Conservation (phyloP, 2,888 invertebrate species). For the Athalia circularis region DNA sequence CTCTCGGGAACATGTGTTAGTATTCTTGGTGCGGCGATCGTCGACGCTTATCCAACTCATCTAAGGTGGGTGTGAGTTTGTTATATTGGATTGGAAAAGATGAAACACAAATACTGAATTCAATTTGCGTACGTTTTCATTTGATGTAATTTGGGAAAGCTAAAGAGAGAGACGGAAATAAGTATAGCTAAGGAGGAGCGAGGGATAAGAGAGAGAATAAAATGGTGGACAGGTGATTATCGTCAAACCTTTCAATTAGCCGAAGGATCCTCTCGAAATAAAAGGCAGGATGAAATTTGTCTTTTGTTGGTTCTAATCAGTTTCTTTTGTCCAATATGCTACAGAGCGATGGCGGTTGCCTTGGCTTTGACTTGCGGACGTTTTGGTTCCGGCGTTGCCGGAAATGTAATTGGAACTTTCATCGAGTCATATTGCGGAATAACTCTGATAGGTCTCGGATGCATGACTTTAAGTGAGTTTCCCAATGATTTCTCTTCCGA, state of each 20-base stretch:
- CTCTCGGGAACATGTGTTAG: constrained; percentile 49
- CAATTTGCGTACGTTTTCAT: background rate
- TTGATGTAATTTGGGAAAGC: constrained; percentile 3
- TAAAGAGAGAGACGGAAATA: background rate
- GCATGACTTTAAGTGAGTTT: constrained; percentile 46
- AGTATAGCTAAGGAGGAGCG: too few species aligned
- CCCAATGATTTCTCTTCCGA: background rate
- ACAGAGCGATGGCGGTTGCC: constrained; percentile 52
- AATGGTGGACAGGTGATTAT: constrained; percentile 4
- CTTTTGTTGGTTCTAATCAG: constrained; percentile 12
- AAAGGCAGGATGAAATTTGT: constrained; percentile 18
- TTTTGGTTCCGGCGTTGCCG: constrained; percentile 24
- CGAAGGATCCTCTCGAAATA: constrained; percentile 1
- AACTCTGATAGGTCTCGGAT: constrained; percentile 29
- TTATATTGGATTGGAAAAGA: background rate
- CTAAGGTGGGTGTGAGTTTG: constrained; percentile 46
- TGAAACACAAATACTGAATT: constrained; percentile 6
- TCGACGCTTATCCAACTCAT: constrained; percentile 52
- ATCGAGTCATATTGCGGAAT: constrained; percentile 34
- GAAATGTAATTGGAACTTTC: constrained; percentile 34
- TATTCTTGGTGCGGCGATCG: constrained; percentile 49
- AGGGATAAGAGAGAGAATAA: background rate
- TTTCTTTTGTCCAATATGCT: background rate
- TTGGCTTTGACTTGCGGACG: constrained; percentile 26
- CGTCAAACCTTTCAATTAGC: constrained; percentile 21